Evolutionary conservation across 2,888 invertebrate species (phyloP).

Genomic region (Drosophila parthenogenetica): DNA sequence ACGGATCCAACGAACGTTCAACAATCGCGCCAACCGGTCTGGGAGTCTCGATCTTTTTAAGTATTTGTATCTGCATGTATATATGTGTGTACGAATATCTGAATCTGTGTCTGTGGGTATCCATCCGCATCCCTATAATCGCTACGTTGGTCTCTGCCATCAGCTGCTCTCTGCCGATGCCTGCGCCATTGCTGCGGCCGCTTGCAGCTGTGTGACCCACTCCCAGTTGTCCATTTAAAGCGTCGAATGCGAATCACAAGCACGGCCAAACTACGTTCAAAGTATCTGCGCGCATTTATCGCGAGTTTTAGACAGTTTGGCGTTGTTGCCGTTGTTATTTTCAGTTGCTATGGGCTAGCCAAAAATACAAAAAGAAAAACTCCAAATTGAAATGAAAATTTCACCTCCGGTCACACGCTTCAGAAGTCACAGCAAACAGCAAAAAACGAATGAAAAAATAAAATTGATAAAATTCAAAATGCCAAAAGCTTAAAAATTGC

Average conservation of each 20-base stretch:
- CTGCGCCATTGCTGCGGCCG: conserved; percentile 27
- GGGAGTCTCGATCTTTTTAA: conserved; percentile 34
- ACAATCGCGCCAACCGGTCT: conserved; percentile 56
- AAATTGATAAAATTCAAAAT: conserved; percentile 31
- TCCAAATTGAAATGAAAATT: conserved; percentile 54
- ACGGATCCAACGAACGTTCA: conserved; percentile 5
- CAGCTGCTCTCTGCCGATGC: conserved; percentile 2
- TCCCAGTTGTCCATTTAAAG: conserved; percentile 77
- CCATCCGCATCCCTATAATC: conserved; percentile 72
- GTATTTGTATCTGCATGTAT: conserved; percentile 41
- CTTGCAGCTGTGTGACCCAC: conserved; percentile 79
- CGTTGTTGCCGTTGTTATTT: conserved; percentile 26
- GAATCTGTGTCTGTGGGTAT: conserved; percentile 44
- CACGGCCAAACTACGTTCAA: conserved; percentile 58
- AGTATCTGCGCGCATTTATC: conserved; percentile 74
- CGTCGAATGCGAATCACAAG: conserved; percentile 58
- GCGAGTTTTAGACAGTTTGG: conserved; percentile 60
- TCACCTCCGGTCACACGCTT: conserved; percentile 79
- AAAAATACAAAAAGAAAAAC: conserved; percentile 54
- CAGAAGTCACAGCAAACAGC: conserved; percentile 59
- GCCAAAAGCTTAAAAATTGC: conserved; percentile 36
- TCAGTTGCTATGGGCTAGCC: conserved; percentile 41
- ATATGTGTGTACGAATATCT: too few relatives aligned
- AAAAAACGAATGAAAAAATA: conserved; percentile 25
- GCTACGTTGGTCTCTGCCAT: conserved; percentile 56